phyloP scores from a whole-genome alignment of 2,797 vertebrate genomes.

The Bradypodion pumilum region DNA sequence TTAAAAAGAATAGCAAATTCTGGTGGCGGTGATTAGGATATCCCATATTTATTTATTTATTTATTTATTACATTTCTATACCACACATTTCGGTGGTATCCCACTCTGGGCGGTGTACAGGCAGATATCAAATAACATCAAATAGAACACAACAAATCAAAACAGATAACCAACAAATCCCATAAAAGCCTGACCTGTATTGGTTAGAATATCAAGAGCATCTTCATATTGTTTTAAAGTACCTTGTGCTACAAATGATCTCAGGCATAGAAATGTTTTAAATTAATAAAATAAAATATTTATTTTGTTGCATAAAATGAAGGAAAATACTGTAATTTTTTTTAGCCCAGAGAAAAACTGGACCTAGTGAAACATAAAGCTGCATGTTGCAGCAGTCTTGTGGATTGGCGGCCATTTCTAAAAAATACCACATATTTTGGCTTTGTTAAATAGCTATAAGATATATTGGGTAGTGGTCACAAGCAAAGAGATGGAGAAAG shows the following conservation, averaged over 20 bases:
- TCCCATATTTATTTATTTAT: too few relatives aligned
- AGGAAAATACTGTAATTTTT: neutral
- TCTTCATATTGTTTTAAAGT: neutral
- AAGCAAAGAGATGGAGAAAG: constrained; percentile 10
- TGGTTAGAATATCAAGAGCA: neutral
- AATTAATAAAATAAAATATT: constrained; percentile 26
- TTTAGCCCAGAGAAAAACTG: constrained; percentile 9
- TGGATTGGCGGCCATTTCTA: constrained; percentile 5
- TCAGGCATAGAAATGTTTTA: constrained; percentile 13
- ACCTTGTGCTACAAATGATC: neutral
- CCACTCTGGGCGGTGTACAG: too few relatives aligned
- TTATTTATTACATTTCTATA: too few relatives aligned
- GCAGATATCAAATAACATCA: too few relatives aligned
- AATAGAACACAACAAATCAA: too few relatives aligned
- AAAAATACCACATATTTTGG: constrained; percentile 31
- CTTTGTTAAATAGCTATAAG: constrained; percentile 21
- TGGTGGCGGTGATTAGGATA: neutral
- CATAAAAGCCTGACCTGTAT: neutral
- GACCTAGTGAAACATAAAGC: constrained; percentile 11
- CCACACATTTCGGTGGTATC: too few relatives aligned
- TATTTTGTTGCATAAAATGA: neutral
- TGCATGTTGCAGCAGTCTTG: neutral
- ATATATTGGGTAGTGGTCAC: constrained; percentile 15
- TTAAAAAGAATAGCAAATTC: neutral
- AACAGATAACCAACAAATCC: too few relatives aligned